Percentiles rank a stretch among this genome's conserved stretches.
Conservation (phyloP, 2,888 invertebrate species). For the Nezara viridula region DNA sequence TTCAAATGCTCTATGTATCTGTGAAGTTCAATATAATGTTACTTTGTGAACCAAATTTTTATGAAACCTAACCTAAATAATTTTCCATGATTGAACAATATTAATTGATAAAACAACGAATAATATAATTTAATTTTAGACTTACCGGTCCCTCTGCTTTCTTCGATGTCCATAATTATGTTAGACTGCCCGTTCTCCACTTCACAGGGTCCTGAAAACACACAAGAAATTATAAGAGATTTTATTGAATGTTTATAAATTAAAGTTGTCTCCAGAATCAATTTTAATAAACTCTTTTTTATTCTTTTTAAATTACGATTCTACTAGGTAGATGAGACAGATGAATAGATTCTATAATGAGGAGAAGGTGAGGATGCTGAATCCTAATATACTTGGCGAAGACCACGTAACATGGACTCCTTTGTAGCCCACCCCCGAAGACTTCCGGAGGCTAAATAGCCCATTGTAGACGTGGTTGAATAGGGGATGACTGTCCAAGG, state of each 20-base stretch:
- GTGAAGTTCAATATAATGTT: too few relatives aligned
- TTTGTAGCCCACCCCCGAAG: not conserved
- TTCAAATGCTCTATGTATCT: too few relatives aligned
- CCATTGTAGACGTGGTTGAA: not conserved
- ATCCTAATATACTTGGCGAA: not conserved
- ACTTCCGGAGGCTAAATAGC: not conserved
- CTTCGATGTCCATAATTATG: constrained; percentile 91
- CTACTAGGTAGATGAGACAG: not conserved
- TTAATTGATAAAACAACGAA: too few relatives aligned
- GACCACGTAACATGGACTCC: not conserved
- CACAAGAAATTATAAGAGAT: constrained; percentile 65
- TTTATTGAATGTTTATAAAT: too few relatives aligned
- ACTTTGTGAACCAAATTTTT: too few relatives aligned
- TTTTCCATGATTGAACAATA: too few relatives aligned
- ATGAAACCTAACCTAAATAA: too few relatives aligned
- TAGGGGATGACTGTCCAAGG: not conserved
- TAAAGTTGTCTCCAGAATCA: too few relatives aligned
- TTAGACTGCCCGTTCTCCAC: constrained; percentile 90
- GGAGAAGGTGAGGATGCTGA: not conserved
- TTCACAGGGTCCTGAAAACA: constrained; percentile 79
- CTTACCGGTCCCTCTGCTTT: constrained; percentile 76
- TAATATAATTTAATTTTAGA: too few relatives aligned
- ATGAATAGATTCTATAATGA: not conserved
- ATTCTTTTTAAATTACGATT: not conserved
- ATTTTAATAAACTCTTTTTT: too few relatives aligned